These are phyloP conservation scores for Meliscaeva auricollis DNA, from an alignment of 2,888 invertebrate species.

Conservation along the genomic window DNA sequence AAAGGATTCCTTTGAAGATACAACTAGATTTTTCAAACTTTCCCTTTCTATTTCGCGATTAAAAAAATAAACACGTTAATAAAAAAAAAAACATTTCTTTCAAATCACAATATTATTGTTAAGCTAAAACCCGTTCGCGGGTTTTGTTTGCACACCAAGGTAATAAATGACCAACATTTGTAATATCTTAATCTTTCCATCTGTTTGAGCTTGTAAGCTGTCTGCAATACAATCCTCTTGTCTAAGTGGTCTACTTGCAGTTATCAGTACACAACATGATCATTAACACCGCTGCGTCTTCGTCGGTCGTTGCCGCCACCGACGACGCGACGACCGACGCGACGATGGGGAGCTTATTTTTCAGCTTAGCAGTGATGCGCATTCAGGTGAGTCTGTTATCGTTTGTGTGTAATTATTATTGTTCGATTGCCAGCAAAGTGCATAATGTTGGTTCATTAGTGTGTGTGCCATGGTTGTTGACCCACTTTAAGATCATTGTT, in stretches of 20 bases:
- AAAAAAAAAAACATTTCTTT: background rate
- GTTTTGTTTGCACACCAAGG: slow-evolving; percentile 2
- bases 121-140: slow-evolving; percentile 23
- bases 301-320: background rate
- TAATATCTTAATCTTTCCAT: slow-evolving; percentile 46
- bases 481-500: slow-evolving; percentile 65
- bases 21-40: slow-evolving; percentile 31
- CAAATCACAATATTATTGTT: slow-evolving; percentile 9
- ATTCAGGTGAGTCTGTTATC: slow-evolving; percentile 38
- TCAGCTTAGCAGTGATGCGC: slow-evolving; percentile 44
- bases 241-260: slow-evolving; percentile 20
- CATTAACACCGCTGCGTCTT: slow-evolving; percentile 12
- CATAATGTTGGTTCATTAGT: background rate
- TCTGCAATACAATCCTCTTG: slow-evolving; percentile 29
- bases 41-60: slow-evolving; percentile 33
- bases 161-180: slow-evolving; percentile 36
- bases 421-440: slow-evolving; percentile 32
- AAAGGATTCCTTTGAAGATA: slow-evolving; percentile 50
- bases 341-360: slow-evolving; percentile 3
- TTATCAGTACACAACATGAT: slow-evolving; percentile 33
- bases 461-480: slow-evolving; percentile 36
- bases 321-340: background rate
- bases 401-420: slow-evolving; percentile 24
- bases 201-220: slow-evolving; percentile 26
- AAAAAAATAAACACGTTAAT: slow-evolving; percentile 11